Conservation (phyloP, 2,113 vertebrate species). For the Corvus hawaiiensis region DNA sequence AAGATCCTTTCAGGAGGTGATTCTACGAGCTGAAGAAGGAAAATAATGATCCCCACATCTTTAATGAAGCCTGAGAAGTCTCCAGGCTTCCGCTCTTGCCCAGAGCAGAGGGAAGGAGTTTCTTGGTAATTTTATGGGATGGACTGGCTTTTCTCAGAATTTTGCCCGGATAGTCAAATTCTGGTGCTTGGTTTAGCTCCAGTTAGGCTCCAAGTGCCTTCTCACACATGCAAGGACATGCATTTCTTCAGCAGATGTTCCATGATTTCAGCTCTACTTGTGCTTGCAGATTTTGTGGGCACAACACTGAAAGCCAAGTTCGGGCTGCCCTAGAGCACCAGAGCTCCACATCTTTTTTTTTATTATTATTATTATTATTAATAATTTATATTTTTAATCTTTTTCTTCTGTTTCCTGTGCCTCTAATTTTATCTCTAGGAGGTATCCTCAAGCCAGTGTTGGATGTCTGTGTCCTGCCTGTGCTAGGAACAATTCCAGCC, state of each 20-base stretch:
- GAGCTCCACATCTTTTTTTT: not conserved
- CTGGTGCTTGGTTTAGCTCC: not conserved
- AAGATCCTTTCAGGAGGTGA: not conserved
- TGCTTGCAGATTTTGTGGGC: not conserved
- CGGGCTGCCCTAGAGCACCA: not conserved
- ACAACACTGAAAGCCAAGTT: not conserved
- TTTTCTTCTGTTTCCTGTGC: not conserved
- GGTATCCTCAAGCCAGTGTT: not conserved
- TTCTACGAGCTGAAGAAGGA: not conserved
- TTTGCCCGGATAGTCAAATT: not conserved
- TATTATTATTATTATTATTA: not conserved
- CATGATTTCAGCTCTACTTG: not conserved
- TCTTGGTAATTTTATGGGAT: not conserved
- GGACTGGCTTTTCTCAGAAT: not conserved
- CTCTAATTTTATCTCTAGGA: not conserved
- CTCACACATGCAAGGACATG: not conserved
- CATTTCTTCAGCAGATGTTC: not conserved
- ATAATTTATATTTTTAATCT: too few species aligned
- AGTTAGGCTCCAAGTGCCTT: not conserved
- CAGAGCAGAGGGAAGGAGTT: not conserved
- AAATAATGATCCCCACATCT: not conserved
- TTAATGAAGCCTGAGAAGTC: constrained; percentile 4
- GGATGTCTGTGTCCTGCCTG: not conserved
- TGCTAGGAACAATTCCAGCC: not conserved
- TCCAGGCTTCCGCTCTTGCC: not conserved